Conservation (phyloP, 2,797 vertebrate genomes). For the Danio jaintianensis region DNA sequence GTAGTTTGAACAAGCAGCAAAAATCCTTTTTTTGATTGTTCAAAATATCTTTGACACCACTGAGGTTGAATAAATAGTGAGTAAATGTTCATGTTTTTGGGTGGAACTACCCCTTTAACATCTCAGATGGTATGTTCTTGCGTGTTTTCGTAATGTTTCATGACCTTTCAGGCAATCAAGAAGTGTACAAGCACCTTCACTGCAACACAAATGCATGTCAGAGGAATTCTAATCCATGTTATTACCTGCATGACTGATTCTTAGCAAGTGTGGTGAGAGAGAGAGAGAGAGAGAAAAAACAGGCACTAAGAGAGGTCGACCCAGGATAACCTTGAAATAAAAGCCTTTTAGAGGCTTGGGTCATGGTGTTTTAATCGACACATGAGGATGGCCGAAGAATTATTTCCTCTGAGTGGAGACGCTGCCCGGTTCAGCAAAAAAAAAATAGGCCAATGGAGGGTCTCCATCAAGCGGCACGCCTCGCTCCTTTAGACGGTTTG, state of each 20-base stretch:
- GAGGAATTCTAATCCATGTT: slow-evolving; percentile 44
- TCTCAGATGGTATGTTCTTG: background rate
- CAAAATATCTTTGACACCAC: no score
- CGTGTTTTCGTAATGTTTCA: background rate
- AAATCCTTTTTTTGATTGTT: no score
- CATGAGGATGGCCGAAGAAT: slow-evolving; percentile 48
- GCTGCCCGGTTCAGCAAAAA: slow-evolving; percentile 10
- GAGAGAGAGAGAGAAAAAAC: slow-evolving; percentile 1
- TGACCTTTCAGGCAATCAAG: slow-evolving; percentile 29
- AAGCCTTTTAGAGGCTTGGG: slow-evolving; percentile 53
- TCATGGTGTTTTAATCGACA: slow-evolving; percentile 57
- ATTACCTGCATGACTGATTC: slow-evolving; percentile 43
- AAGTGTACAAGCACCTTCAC: slow-evolving; percentile 15
- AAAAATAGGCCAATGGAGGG: slow-evolving; percentile 35
- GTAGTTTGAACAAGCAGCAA: no score
- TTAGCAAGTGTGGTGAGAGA: background rate
- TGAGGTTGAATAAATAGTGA: no score
- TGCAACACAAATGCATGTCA: slow-evolving; percentile 24
- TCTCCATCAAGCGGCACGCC: slow-evolving; percentile 48
- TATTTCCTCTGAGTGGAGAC: slow-evolving; percentile 42
- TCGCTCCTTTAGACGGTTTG: slow-evolving; percentile 61
- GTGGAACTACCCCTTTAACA: no score
- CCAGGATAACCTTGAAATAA: slow-evolving; percentile 60
- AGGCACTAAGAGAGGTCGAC: slow-evolving; percentile 39
- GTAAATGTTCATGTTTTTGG: no score